Base-by-base conservation (phyloP, 1,140 invertebrate genomes). In the Sitophilus oryzae region DNA sequence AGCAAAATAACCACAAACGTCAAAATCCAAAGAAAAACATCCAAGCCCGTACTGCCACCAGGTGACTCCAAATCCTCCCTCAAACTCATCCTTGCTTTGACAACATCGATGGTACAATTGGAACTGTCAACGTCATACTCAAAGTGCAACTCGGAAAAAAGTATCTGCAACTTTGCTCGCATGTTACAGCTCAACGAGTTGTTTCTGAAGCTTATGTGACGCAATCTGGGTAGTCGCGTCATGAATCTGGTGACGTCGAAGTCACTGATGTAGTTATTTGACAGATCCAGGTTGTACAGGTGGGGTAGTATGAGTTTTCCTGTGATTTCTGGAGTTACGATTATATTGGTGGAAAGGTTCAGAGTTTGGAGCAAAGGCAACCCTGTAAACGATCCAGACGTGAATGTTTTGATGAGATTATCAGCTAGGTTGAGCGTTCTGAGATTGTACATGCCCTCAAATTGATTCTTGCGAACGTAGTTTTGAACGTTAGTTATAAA, bases 261-360 rank as follows among this genome's bases (percentile, higher is more conserved):
- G 34, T 63, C 43, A 1, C 51, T 52, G 8, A 70, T 53, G n/a
- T 65, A 58, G 34, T 70, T 70, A 11, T 44, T 36, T 2, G 66
- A 66, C 25, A 70, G 48, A 52, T 70, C 68, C 23, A 70, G 38
- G 8, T 52, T 61, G 34, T 64, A 60, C 19, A 70, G 47, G 45
- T 52, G 59, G 15, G 54, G 52, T 19, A 70, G 42, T 3, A 53
- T 44, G 10, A 67, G 44, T 34, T 61, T 55, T 16, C 67, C 67
- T n/a, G 60, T 65, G 1, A 60, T 52, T 18, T 58, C 51, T 8
- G 65, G 48, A 3, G 43, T 21, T 19, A 58, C 37, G 2, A 68
- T 65, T 3, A 49, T 48, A 22, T 68, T 68, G 23, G 56, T 21
- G 2, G 67, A 64, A n/a, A 66, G 37, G 41, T 68, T 67, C 18